These are phyloP conservation scores for Eurois occulta DNA, from an alignment of 2,888 invertebrate species.

Conservation along the genomic window DNA sequence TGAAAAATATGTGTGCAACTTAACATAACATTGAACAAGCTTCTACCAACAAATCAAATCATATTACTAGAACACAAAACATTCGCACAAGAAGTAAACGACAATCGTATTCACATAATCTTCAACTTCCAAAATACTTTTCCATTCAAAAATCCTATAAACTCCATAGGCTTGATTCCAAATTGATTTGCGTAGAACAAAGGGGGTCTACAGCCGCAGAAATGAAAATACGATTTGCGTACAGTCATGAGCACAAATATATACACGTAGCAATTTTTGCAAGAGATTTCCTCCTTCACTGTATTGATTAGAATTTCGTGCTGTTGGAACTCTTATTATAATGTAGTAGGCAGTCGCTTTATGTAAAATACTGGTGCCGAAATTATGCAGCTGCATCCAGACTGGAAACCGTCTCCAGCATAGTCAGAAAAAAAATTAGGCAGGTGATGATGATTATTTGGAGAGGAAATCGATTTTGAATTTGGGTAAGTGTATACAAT, in stretches of 20 bases:
- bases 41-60: conserved; percentile 7
- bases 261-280: neutral
- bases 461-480: neutral
- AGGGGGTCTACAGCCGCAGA: conserved; percentile 60
- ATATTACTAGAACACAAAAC: neutral
- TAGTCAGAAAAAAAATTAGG: neutral
- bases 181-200: conserved; percentile 69
- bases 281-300: neutral
- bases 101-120: conserved; percentile 19
- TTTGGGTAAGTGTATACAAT: neutral
- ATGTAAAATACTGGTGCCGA: neutral
- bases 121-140: conserved; percentile 31
- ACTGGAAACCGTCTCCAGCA: neutral
- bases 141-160: conserved; percentile 56
- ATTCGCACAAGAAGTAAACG: conserved; percentile 9
- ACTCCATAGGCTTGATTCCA: conserved; percentile 56
- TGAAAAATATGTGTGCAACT: neutral
- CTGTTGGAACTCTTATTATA: neutral
- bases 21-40: neutral
- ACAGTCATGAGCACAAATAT: conserved; percentile 8
- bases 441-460: neutral
- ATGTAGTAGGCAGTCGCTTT: neutral
- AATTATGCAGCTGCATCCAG: neutral
- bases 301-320: neutral
- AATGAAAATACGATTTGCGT: conserved; percentile 69